Conservation (phyloP, 2,797 vertebrate species). For the Arctocebus calabarensis region DNA sequence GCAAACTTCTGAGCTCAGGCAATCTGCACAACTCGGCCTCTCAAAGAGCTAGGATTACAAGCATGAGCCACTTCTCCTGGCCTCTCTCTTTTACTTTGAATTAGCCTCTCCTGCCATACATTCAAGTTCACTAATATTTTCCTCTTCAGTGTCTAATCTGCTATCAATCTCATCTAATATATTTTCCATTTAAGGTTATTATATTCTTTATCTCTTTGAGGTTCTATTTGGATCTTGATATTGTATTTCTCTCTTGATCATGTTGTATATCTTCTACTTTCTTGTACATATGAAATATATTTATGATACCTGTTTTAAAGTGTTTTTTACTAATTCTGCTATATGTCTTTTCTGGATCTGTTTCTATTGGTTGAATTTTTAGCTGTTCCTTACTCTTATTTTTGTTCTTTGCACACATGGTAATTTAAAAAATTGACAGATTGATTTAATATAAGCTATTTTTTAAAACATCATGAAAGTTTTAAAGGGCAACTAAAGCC, state of each 20-base stretch:
- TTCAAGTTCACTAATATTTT: not conserved
- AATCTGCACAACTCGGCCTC: too few relatives aligned
- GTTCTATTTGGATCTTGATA: not conserved
- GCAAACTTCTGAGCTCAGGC: too few relatives aligned
- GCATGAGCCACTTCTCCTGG: too few relatives aligned
- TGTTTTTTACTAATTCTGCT: not conserved
- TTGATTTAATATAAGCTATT: not conserved
- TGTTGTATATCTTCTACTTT: not conserved
- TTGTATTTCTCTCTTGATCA: not conserved
- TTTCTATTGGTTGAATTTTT: not conserved
- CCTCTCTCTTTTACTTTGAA: not conserved
- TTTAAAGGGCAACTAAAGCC: not conserved
- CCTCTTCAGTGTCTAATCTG: not conserved
- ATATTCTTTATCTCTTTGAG: not conserved
- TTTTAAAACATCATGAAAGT: conserved; percentile 38
- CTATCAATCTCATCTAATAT: not conserved
- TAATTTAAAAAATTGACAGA: not conserved
- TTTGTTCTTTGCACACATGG: not conserved
- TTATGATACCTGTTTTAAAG: not conserved
- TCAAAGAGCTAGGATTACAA: too few relatives aligned
- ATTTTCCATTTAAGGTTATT: not conserved
- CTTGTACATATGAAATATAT: not conserved
- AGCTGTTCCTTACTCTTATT: not conserved
- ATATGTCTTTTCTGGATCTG: not conserved
- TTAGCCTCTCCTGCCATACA: not conserved